Conservation (phyloP, 2,888 invertebrate genomes). For the Notodonta ziczac region DNA sequence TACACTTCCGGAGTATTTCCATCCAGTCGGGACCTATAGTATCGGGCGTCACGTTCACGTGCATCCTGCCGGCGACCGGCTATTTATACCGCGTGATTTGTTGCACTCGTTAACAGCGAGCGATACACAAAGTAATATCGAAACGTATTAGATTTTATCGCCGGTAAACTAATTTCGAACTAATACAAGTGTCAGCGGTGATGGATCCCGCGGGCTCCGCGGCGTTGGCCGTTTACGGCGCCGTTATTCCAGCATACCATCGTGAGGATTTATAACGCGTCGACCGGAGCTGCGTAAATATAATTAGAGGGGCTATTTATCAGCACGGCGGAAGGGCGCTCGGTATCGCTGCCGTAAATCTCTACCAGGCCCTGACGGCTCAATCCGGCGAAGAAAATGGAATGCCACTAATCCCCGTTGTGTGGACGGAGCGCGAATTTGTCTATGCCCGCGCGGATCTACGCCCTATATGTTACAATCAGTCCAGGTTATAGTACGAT, state of each 20-base stretch:
- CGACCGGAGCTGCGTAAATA: constrained; percentile 81
- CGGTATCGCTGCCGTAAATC: constrained; percentile 78
- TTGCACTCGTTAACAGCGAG: constrained; percentile 32
- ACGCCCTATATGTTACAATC: constrained; percentile 64
- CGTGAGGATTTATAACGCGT: constrained; percentile 73
- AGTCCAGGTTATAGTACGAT: constrained; percentile 32
- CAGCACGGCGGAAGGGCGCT: constrained; percentile 79
- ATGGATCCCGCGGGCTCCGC: constrained; percentile 59
- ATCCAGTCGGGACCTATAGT: constrained; percentile 65
- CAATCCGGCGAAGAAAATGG: constrained; percentile 73
- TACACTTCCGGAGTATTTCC: constrained; percentile 72
- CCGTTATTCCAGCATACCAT: constrained; percentile 74
- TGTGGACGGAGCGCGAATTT: constrained; percentile 49
- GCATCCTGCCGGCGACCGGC: constrained; percentile 55
- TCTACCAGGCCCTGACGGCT: constrained; percentile 71
- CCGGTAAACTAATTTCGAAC: constrained; percentile 59
- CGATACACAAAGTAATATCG: constrained; percentile 44
- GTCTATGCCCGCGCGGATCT: constrained; percentile 42
- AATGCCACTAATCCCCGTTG: constrained; percentile 57
- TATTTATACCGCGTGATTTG: constrained; percentile 42
- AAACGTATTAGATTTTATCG: constrained; percentile 59
- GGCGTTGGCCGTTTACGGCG: constrained; percentile 61
- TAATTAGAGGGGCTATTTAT: constrained; percentile 83
- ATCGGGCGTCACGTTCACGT: constrained; percentile 61
- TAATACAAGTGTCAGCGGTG: constrained; percentile 63